Evolutionary conservation across 2,797 vertebrate genomes (phyloP).

Genomic region (Spatula versicolor): DNA sequence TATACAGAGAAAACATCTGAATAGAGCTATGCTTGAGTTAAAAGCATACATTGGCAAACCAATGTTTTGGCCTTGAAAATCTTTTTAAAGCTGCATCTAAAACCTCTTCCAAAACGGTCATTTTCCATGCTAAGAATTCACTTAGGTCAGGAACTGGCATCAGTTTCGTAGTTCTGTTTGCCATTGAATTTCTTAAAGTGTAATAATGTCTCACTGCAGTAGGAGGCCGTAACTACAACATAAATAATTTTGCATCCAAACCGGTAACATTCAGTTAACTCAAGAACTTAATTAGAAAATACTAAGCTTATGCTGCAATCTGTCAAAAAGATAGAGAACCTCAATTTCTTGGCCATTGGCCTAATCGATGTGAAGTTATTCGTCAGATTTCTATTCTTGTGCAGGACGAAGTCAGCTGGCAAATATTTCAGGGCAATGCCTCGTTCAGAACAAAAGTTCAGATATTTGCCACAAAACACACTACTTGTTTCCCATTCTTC

Average conservation of each 20-base stretch:
- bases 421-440: background rate
- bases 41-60: background rate
- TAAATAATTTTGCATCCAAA: background rate
- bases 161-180: background rate
- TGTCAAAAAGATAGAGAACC: background rate
- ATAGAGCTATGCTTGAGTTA: background rate
- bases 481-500: background rate
- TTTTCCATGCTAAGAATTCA: background rate
- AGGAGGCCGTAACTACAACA: background rate
- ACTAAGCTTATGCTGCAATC: background rate
- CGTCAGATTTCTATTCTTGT: background rate
- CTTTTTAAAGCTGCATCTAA: background rate
- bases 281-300: background rate
- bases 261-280: background rate
- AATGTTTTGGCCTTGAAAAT: background rate
- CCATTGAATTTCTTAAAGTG: background rate
- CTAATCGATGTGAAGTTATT: background rate
- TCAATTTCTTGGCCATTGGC: background rate
- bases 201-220: background rate
- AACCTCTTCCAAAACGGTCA: background rate
- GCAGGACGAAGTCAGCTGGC: background rate
- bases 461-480: background rate
- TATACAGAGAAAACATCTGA: background rate
- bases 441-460: background rate
- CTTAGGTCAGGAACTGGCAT: background rate